A percentile compares a stretch with the other conserved stretches of the same genome.
phyloP scores from a whole-genome alignment of 2,888 invertebrate species.

The Calameuta pallipes region DNA sequence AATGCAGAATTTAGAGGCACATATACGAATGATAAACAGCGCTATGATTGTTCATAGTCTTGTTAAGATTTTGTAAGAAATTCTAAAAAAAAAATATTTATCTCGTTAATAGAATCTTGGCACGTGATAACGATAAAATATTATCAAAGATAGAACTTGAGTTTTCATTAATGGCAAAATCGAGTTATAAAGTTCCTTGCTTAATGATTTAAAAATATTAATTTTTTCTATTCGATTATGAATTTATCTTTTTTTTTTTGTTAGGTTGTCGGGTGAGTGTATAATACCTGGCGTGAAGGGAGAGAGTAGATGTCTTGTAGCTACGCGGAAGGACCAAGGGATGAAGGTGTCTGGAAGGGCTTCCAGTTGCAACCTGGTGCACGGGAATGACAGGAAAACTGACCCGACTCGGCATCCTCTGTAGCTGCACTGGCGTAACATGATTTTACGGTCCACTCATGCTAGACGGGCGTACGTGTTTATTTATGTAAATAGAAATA shows the following conservation, averaged over 20 bases:
- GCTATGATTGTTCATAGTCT: neutral
- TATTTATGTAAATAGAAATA: neutral
- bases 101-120: neutral
- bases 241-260: neutral
- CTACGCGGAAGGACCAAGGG: neutral
- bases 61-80: neutral
- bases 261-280: neutral
- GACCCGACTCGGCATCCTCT: conserved; percentile 4
- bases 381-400: neutral
- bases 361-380: neutral
- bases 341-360: neutral
- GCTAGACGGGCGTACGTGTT: conserved; percentile 1
- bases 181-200: neutral
- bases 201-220: neutral
- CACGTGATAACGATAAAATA: neutral
- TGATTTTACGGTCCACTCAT: neutral
- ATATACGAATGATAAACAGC: neutral
- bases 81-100: neutral
- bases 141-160: neutral
- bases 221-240: neutral
- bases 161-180: neutral
- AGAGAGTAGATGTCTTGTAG: neutral
- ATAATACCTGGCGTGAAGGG: neutral
- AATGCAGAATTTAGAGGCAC: neutral
- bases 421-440: neutral